Percentiles rank a stretch among this genome's conserved stretches.
phyloP scores from a whole-genome alignment of 2,113 vertebrate species.

The Felis catus region DNA sequence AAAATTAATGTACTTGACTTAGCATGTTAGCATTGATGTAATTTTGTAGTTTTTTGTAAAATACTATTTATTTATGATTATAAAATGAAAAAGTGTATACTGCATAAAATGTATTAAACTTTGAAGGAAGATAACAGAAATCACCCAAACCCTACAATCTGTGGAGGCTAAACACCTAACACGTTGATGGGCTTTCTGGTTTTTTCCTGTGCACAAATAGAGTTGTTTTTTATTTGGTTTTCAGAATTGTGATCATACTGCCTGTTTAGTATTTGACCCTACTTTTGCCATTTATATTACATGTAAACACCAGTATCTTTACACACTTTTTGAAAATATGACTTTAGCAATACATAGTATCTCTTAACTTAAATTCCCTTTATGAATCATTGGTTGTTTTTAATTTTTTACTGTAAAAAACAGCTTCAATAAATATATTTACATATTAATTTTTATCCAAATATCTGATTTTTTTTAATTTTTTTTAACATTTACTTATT shows the following conservation, averaged over 20 bases:
- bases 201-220: background rate
- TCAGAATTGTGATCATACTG: background rate
- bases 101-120: background rate
- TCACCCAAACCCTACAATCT: background rate
- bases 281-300: background rate
- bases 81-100: background rate
- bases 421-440: background rate
- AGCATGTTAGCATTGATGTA: background rate
- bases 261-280: background rate
- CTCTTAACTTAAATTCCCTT: background rate
- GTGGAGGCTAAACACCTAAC: background rate
- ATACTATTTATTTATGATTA: background rate
- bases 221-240: background rate
- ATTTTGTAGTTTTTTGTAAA: background rate
- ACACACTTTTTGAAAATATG: background rate
- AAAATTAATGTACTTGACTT: background rate
- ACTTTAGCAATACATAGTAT: background rate
- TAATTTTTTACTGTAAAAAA: constrained; percentile 1
- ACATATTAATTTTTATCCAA: background rate
- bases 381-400: background rate
- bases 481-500: no score
- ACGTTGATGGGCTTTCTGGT: background rate
- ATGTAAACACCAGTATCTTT: background rate
- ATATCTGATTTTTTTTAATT: background rate
- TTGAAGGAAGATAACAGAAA: constrained; percentile 5